Base-by-base conservation (phyloP, 2,797 vertebrate species). In the Muraenolepis orangiensis region DNA sequence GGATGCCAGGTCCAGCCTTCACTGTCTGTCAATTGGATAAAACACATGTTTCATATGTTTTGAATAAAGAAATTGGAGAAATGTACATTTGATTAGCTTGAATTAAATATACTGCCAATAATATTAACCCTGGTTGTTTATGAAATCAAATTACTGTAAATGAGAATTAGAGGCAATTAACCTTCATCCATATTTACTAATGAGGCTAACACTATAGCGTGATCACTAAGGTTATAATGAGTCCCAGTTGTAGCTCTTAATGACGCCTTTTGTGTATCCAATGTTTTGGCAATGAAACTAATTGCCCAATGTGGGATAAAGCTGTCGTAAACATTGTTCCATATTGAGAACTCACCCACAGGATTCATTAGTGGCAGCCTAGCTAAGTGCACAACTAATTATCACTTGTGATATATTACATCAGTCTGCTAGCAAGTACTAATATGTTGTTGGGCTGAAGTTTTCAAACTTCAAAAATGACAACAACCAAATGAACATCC, bases 261-360 rank as follows among this genome's bases (percentile, higher is more conserved):
- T 73, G 46, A 73, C 16, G 64, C 4, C 64, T 23, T 57, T 28
- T 31, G 16, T 30, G n/a, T 30, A 23, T 13, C 40, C 11, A 6
- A 5, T 29, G 20, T 72, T 12, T n/a, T 66, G 31, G 26, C 66
- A 73, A 70, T 73, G 28, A 20, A 34, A 26, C 40, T 73, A 77
- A 77, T 77, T 73, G 34, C 67, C 26, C 16, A 80, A 71, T 74
- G 42, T 34, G 68, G 71, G 69, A 76, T 68, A 20, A 32, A 26
- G 28, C 51, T 14, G 6, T 67, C 20, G 36, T 72, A 51, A 29
- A 61, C 34, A 40, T 66, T 66, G 31, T 31, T 64, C 71, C 71
- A n/a, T 72, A n/a, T 66, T 73, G 30, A 66, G 64, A 73, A 38
- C n/a, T 73, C 61, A 40, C 31, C 32, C 30, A 71, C 42, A n/a